Conservation (phyloP, 2,888 invertebrate genomes). For the Bhutanitis thaidina region DNA sequence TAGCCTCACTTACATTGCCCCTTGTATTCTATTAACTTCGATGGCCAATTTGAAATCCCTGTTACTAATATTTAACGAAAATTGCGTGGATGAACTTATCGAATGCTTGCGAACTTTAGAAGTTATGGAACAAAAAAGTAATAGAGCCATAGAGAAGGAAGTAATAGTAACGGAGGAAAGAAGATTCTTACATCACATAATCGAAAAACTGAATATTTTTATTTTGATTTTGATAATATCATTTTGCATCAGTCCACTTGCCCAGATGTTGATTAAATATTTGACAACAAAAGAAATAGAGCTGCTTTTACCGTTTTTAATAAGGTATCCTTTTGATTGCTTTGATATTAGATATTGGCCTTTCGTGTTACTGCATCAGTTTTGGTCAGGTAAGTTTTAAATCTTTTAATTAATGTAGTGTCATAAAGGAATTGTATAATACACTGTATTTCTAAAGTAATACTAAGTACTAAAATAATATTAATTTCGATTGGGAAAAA, state of each 20-base stretch:
- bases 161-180: constrained; percentile 34
- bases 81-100: constrained; percentile 31
- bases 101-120: constrained; percentile 35
- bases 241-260: constrained; percentile 40
- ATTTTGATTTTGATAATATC: constrained; percentile 32
- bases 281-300: constrained; percentile 36
- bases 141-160: constrained; percentile 25
- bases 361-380: constrained; percentile 47
- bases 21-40: constrained; percentile 37
- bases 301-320: constrained; percentile 42
- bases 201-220: constrained; percentile 36
- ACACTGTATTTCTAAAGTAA: too few species aligned
- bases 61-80: constrained; percentile 31
- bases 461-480: too few species aligned
- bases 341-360: constrained; percentile 46
- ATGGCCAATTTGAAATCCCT: constrained; percentile 34
- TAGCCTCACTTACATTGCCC: constrained; percentile 39
- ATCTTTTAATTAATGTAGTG: too few species aligned
- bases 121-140: constrained; percentile 21
- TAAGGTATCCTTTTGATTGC: constrained; percentile 52
- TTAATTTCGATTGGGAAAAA: too few species aligned
- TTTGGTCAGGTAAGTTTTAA: constrained; percentile 45
- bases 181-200: constrained; percentile 36
- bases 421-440: too few species aligned
- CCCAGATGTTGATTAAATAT: constrained; percentile 41